phyloP scores from a whole-genome alignment of 2,797 vertebrate genomes.

The Saxicola maurus region DNA sequence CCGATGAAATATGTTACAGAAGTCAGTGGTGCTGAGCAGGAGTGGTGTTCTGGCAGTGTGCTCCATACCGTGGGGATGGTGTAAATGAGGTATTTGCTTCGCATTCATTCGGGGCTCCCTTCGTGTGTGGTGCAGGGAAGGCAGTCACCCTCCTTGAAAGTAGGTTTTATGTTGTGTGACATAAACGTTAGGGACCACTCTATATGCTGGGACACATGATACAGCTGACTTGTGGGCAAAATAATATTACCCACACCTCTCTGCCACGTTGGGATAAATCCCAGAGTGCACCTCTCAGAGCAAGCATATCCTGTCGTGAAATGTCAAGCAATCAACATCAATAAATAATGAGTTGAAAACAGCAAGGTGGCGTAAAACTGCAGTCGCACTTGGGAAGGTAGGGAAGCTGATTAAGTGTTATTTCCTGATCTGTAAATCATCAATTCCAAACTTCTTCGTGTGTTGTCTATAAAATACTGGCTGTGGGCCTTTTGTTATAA shows the following conservation, averaged over 20 bases:
- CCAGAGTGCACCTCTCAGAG: slow-evolving; percentile 45
- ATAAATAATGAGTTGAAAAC: slow-evolving; percentile 58
- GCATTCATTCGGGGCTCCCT: slow-evolving; percentile 1
- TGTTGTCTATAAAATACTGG: slow-evolving; percentile 68
- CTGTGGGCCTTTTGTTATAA: slow-evolving; percentile 65
- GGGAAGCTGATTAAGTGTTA: slow-evolving; percentile 70
- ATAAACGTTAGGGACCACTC: not conserved
- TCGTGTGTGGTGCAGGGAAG: slow-evolving; percentile 12
- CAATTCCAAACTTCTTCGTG: slow-evolving; percentile 60
- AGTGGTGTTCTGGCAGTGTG: not conserved
- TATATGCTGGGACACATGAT: not conserved
- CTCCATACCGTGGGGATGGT: not conserved
- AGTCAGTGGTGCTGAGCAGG: not conserved
- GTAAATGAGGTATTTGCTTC: slow-evolving; percentile 24
- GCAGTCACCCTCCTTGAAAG: not conserved
- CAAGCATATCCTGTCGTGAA: slow-evolving; percentile 42
- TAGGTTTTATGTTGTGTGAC: slow-evolving; percentile 32
- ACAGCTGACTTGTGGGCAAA: slow-evolving; percentile 23
- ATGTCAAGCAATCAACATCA: slow-evolving; percentile 44
- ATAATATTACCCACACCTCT: slow-evolving; percentile 30
- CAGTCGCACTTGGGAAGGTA: slow-evolving; percentile 1
- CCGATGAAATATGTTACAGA: not conserved
- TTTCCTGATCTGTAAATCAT: slow-evolving; percentile 77
- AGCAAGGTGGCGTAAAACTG: slow-evolving; percentile 49
- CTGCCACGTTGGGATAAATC: slow-evolving; percentile 1